Percentiles rank a stretch among this genome's conserved stretches.
phyloP scores from a whole-genome alignment of 2,797 vertebrate genomes.

The Hippoglossus hippoglossus region DNA sequence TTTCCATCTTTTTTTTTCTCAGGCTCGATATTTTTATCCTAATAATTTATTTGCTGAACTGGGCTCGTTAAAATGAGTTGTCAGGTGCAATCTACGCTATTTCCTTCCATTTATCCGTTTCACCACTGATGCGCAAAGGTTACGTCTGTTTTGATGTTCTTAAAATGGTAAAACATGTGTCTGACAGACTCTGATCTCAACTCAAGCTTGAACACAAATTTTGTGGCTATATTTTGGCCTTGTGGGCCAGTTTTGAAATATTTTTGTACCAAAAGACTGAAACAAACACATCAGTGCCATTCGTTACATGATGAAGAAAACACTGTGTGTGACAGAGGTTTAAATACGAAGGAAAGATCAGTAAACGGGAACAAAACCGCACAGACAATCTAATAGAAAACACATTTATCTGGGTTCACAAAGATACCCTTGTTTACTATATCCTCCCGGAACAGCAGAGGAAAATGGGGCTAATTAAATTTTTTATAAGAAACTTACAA shows the following conservation, averaged over 20 bases:
- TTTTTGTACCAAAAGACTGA: neutral
- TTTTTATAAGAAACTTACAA: constrained; percentile 17
- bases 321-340: constrained; percentile 12
- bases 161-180: neutral
- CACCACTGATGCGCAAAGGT: too few relatives aligned
- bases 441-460: constrained; percentile 19
- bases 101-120: too few relatives aligned
- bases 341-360: constrained; percentile 9
- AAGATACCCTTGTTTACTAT: constrained; percentile 19
- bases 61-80: too few relatives aligned
- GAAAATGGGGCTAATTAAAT: constrained; percentile 31
- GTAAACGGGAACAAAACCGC: constrained; percentile 25
- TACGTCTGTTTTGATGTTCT: too few relatives aligned
- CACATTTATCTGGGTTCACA: constrained; percentile 27
- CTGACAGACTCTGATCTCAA: neutral
- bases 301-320: constrained; percentile 20
- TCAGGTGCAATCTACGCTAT: too few relatives aligned
- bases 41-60: too few relatives aligned
- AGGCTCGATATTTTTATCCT: too few relatives aligned
- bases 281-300: neutral
- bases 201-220: neutral
- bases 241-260: neutral
- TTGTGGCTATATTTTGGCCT: neutral
- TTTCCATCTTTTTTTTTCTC: too few relatives aligned
- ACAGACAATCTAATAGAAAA: constrained; percentile 44